Conservation (phyloP, 2,797 vertebrate species). For the Enteromius anoplus region DNA sequence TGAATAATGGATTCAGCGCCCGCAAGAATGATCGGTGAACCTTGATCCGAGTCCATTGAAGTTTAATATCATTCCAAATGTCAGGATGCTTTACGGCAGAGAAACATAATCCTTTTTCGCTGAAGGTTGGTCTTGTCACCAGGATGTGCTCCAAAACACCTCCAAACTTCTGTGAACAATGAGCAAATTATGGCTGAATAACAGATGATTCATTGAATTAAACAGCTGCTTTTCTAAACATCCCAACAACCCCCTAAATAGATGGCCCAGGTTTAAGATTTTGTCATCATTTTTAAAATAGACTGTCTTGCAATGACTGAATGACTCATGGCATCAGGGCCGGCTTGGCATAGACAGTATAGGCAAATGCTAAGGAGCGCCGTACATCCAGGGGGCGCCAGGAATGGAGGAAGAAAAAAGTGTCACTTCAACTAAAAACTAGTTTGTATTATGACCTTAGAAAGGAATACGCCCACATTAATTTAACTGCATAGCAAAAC, state of each 20-base stretch:
- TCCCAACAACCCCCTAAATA: not conserved
- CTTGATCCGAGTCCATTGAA: constrained; percentile 74
- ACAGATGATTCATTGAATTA: not conserved
- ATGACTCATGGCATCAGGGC: not conserved
- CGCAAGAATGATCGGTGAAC: constrained; percentile 74
- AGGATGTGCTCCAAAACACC: constrained; percentile 1
- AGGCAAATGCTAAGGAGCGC: too few species aligned
- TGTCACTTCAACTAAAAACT: too few species aligned
- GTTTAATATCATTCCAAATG: constrained; percentile 78
- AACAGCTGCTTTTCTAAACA: constrained; percentile 11
- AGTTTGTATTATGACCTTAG: too few species aligned
- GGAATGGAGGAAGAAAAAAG: too few species aligned
- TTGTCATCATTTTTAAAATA: constrained; percentile 9
- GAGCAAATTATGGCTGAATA: not conserved
- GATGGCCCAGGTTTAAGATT: not conserved
- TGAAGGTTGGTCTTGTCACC: constrained; percentile 50
- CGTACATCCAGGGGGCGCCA: too few species aligned
- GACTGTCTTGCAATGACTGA: not conserved
- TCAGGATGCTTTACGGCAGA: constrained; percentile 73
- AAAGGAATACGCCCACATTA: too few species aligned
- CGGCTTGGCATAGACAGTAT: too few species aligned
- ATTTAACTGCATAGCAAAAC: too few species aligned
- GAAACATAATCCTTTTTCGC: constrained; percentile 73
- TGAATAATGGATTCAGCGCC: constrained; percentile 69
- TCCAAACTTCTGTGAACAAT: constrained; percentile 12